phyloP scores from a whole-genome alignment of 64 coral and sea anemone species.

The Actinia tenebrosa region DNA sequence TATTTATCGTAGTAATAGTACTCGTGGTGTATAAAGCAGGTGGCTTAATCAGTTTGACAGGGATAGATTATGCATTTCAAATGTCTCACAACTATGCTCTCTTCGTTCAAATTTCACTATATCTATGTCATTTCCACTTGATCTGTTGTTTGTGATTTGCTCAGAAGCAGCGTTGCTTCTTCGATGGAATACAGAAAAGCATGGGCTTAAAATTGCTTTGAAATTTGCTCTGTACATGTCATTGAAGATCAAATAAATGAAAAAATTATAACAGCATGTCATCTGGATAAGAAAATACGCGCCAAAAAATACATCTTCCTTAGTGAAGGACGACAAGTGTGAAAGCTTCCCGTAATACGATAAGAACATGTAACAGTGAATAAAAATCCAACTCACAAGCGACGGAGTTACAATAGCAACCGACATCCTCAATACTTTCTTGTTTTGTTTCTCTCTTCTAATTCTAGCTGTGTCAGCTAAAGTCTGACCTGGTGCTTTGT shows the following conservation, averaged over 20 bases:
- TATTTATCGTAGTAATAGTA: no score
- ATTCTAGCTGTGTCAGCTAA: neutral
- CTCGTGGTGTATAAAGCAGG: no score
- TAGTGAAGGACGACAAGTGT: neutral
- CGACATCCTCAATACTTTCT: constrained; percentile 1
- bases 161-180: neutral
- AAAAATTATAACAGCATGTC: neutral
- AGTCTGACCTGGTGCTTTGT: neutral
- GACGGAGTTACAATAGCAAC: neutral
- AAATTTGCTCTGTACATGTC: neutral
- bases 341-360: neutral
- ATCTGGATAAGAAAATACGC: neutral
- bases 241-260: neutral
- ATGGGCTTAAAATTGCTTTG: neutral
- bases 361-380: neutral
- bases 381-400: neutral
- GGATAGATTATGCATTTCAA: no score
- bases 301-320: neutral
- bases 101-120: neutral
- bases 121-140: neutral
- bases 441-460: constrained; percentile 8
- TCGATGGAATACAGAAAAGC: neutral
- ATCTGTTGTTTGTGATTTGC: neutral
- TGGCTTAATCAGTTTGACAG: no score
- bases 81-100: no score